Evolutionary conservation across 1,140 invertebrate species (phyloP).

Genomic region (Heliconius hewitsoni): DNA sequence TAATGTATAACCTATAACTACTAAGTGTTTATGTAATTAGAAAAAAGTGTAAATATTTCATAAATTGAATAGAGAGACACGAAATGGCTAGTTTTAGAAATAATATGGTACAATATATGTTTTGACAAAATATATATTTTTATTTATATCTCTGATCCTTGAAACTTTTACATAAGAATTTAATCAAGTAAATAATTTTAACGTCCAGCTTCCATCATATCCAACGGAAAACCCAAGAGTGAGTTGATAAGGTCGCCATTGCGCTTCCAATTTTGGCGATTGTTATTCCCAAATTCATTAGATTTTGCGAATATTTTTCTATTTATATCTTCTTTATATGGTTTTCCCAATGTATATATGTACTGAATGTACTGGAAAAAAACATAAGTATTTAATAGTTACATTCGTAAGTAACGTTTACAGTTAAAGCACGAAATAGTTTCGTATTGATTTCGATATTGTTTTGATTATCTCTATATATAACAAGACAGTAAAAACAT

Average conservation of each 20-base stretch:
- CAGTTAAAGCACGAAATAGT: too few relatives aligned
- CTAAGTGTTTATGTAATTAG: conserved; percentile 37
- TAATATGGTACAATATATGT: conserved; percentile 61
- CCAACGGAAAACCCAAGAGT: conserved; percentile 86
- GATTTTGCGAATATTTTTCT: conserved; percentile 42
- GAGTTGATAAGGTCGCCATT: conserved; percentile 90
- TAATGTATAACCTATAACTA: conserved; percentile 15
- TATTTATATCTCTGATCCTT: conserved; percentile 31
- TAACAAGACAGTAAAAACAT: too few relatives aligned
- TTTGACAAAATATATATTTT: conserved; percentile 46
- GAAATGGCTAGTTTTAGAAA: conserved; percentile 40
- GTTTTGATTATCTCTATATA: too few relatives aligned
- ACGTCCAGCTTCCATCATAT: conserved; percentile 86
- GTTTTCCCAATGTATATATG: conserved; percentile 54
- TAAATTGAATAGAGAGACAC: conserved; percentile 34
- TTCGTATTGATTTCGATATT: too few relatives aligned
- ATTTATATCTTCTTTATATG: conserved; percentile 40
- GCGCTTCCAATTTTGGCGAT: conserved; percentile 80
- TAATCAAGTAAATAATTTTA: conserved; percentile 39
- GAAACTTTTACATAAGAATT: background rate
- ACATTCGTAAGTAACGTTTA: too few relatives aligned
- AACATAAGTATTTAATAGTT: background rate
- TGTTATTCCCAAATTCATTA: conserved; percentile 53
- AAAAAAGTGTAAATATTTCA: conserved; percentile 43
- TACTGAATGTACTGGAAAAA: conserved; percentile 51